A percentile compares a stretch with the other conserved stretches of the same genome.
phyloP scores from a whole-genome alignment of 2,888 invertebrate species.

The Brachyptera risi region DNA sequence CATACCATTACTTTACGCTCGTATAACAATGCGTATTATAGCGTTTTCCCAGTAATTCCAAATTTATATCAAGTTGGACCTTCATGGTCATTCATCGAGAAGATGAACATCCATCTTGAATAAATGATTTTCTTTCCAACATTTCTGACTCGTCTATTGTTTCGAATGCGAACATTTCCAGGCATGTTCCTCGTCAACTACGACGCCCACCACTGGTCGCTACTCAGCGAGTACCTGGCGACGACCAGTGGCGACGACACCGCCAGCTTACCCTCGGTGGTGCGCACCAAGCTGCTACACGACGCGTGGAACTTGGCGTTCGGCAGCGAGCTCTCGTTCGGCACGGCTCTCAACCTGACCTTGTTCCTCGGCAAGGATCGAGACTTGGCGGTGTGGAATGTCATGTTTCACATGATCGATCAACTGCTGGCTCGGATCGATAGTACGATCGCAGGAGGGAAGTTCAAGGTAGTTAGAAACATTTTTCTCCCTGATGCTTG shows the following conservation, averaged over 20 bases:
- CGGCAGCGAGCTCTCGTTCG: slow-evolving; percentile 71
- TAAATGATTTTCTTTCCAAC: too few species aligned
- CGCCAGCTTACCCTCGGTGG: slow-evolving; percentile 48
- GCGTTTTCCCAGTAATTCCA: too few species aligned
- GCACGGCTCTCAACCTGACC: slow-evolving; percentile 74
- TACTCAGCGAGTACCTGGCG: slow-evolving; percentile 59
- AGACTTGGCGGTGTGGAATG: slow-evolving; percentile 75
- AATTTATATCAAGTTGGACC: too few species aligned
- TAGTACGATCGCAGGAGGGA: slow-evolving; percentile 43
- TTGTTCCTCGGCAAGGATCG: slow-evolving; percentile 65
- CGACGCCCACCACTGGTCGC: slow-evolving; percentile 70
- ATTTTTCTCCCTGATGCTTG: too few species aligned
- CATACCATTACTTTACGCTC: too few species aligned
- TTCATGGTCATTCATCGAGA: too few species aligned
- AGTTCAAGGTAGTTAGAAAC: slow-evolving; percentile 27
- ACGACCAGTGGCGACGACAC: slow-evolving; percentile 4
- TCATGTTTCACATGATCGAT: slow-evolving; percentile 77
- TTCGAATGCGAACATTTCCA: too few species aligned
- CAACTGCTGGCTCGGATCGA: slow-evolving; percentile 72
- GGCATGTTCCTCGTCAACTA: slow-evolving; percentile 82
- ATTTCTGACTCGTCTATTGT: too few species aligned
- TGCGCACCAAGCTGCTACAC: slow-evolving; percentile 66
- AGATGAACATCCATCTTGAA: too few species aligned
- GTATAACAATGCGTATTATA: too few species aligned
- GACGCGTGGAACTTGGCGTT: slow-evolving; percentile 76